phyloP scores from a whole-genome alignment of 2,113 vertebrate genomes.

The Microtus ochrogaster region DNA sequence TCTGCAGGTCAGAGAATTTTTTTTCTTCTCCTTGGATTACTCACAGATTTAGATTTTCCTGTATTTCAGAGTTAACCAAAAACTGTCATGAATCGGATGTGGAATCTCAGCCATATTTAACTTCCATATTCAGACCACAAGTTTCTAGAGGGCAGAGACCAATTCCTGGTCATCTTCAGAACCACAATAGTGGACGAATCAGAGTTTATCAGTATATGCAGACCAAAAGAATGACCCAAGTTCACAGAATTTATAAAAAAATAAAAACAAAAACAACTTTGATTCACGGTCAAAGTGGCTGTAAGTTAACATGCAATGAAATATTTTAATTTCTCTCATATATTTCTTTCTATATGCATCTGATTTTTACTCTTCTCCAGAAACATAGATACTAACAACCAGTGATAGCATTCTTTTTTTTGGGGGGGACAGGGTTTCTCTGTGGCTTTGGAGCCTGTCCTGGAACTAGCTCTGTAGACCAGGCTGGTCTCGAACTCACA shows the following conservation, averaged over 20 bases:
- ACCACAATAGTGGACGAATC: background rate
- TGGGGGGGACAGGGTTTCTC: too few species aligned
- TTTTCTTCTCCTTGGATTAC: background rate
- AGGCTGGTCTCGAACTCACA: too few species aligned
- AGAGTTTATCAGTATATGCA: constrained; percentile 1
- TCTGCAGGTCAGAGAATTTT: background rate
- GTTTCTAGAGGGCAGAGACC: background rate
- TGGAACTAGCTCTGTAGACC: too few species aligned
- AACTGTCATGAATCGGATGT: background rate
- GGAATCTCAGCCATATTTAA: background rate
- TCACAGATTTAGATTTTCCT: background rate
- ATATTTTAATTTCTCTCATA: constrained; percentile 3
- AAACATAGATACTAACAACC: background rate
- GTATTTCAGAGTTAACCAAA: background rate
- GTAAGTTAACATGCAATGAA: background rate
- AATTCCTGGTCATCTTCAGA: background rate
- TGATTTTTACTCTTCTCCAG: background rate
- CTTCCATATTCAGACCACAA: background rate
- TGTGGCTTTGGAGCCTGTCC: too few species aligned
- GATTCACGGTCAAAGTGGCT: background rate
- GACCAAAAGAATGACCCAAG: background rate
- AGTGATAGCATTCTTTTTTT: background rate
- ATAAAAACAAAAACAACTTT: background rate
- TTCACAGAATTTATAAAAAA: background rate
- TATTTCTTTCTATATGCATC: constrained; percentile 2